Percentiles rank a stretch among this genome's conserved stretches.
These are phyloP conservation scores for Coenonympha glycerion DNA, from an alignment of 2,888 invertebrate species.

Conservation along the genomic window DNA sequence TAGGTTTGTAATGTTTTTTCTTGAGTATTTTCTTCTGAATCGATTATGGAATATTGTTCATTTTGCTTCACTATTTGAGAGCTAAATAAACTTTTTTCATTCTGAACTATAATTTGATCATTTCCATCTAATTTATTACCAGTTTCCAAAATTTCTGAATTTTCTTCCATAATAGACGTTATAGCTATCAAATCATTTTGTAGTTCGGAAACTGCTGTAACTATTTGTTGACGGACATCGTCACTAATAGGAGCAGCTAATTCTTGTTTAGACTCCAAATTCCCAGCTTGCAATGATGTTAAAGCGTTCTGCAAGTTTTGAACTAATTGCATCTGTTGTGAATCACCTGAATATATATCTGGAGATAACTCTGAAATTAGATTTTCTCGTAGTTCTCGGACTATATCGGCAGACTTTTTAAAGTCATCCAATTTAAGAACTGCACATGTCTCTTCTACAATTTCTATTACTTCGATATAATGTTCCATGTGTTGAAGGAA, in stretches of 20 bases:
- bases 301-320: conserved; percentile 46
- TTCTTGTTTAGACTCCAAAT: conserved; percentile 42
- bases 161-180: conserved; percentile 14
- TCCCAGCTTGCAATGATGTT: conserved; percentile 42
- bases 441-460: conserved; percentile 53
- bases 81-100: neutral
- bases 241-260: conserved; percentile 35
- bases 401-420: conserved; percentile 45
- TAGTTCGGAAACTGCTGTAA: conserved; percentile 43
- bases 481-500: conserved; percentile 51
- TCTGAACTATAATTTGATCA: neutral
- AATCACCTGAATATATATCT: conserved; percentile 20
- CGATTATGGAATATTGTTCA: neutral
- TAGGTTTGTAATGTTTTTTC: neutral
- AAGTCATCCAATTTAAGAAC: conserved; percentile 46
- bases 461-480: conserved; percentile 55
- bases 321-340: conserved; percentile 37
- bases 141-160: neutral
- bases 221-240: conserved; percentile 41
- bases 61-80: neutral
- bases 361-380: conserved; percentile 32
- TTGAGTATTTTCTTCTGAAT: neutral
- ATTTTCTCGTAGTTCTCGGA: conserved; percentile 46
- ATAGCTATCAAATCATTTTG: conserved; percentile 48
- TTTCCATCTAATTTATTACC: neutral